A percentile compares a stretch with the other conserved stretches of the same genome.
Evolutionary conservation across 1,140 invertebrate genomes (phyloP).

Genomic region (Nylanderia fulva): DNA sequence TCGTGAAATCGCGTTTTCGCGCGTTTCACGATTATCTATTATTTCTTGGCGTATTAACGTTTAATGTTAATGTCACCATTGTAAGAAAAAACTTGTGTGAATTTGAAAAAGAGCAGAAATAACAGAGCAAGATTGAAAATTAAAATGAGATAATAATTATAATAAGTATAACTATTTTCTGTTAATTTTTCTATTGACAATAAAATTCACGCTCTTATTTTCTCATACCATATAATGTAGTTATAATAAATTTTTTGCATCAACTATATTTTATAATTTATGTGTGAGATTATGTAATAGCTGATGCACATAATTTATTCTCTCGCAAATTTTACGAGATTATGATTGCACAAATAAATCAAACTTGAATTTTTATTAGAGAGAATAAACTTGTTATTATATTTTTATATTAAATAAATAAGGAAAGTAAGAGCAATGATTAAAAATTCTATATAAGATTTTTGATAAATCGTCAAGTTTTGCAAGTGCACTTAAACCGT

Average conservation of each 20-base stretch:
- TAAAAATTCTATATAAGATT: neutral
- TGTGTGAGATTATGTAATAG: no score
- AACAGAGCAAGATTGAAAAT: neutral
- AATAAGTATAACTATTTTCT: neutral
- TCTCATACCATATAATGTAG: no score
- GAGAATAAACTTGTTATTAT: neutral
- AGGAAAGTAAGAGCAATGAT: neutral
- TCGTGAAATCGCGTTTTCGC: neutral
- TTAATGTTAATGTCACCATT: neutral
- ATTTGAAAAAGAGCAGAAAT: neutral
- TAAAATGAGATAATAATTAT: neutral
- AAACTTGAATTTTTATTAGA: neutral
- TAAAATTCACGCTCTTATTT: no score
- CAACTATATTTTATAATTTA: no score
- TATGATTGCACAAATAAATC: no score
- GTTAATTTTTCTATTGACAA: neutral
- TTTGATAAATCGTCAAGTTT: neutral
- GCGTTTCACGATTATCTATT: conserved; percentile 11
- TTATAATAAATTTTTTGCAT: no score
- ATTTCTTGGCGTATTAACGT: neutral
- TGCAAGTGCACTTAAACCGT: neutral
- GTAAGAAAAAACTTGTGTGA: neutral
- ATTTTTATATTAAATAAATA: no score
- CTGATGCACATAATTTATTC: neutral
- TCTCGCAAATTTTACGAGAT: neutral